These are phyloP conservation scores for Leptopilina clavipes DNA, from an alignment of 1,140 invertebrate genomes.

Conservation along the genomic window DNA sequence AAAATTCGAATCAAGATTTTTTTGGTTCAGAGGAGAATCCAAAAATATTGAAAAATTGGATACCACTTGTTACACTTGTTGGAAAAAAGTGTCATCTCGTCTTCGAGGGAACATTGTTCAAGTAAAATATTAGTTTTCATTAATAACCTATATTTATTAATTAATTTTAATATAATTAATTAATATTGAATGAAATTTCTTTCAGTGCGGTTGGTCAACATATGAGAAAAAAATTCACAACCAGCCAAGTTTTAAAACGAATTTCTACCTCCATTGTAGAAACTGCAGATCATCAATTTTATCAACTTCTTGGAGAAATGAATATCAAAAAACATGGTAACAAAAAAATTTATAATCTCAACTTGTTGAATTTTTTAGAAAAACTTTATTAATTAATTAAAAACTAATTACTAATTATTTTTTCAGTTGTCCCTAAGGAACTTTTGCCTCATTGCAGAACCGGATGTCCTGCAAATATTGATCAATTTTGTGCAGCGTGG, in stretches of 20 bases:
- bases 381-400: too few species aligned
- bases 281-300: slow-evolving; percentile 58
- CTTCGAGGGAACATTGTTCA: slow-evolving; percentile 64
- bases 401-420: too few species aligned
- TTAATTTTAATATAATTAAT: too few species aligned
- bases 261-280: slow-evolving; percentile 54
- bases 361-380: slow-evolving; percentile 21
- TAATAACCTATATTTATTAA: neutral
- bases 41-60: slow-evolving; percentile 53
- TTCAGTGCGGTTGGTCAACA: slow-evolving; percentile 59
- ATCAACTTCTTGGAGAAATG: slow-evolving; percentile 57
- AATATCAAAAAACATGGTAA: slow-evolving; percentile 59
- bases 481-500: slow-evolving; percentile 62
- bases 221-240: slow-evolving; percentile 55
- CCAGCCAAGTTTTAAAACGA: slow-evolving; percentile 53
- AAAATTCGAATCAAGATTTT: slow-evolving; percentile 8
- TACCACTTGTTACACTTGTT: slow-evolving; percentile 47
- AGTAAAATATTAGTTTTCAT: slow-evolving; percentile 43
- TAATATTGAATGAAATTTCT: slow-evolving; percentile 16
- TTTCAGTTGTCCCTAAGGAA: slow-evolving; percentile 59
- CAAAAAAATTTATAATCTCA: slow-evolving; percentile 5
- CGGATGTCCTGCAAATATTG: slow-evolving; percentile 63
- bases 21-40: slow-evolving; percentile 43
- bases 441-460: slow-evolving; percentile 54
- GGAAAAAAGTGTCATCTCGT: slow-evolving; percentile 1